phyloP scores from a whole-genome alignment of 2,113 vertebrate species.

The Oophaga pumilio region DNA sequence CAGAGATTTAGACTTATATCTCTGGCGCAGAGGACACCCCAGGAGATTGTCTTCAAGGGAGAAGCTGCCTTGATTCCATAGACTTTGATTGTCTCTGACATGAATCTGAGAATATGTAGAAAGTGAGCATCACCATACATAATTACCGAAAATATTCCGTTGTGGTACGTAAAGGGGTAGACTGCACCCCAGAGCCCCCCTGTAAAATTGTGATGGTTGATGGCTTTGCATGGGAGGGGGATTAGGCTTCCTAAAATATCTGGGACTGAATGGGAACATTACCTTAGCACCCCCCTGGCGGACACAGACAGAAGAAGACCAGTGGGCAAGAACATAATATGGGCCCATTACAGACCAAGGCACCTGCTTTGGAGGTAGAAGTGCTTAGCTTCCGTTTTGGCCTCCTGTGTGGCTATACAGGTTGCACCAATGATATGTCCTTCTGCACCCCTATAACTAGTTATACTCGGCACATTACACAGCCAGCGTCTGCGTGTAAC shows the following conservation, averaged over 20 bases:
- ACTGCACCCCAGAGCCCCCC: neutral
- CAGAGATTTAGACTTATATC: slow-evolving; percentile 15
- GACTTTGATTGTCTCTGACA: neutral
- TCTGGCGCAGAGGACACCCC: neutral
- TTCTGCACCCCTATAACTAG: no score
- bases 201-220: neutral
- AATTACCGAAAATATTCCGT: neutral
- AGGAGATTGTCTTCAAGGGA: neutral
- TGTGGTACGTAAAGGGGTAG: neutral
- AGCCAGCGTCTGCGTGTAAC: no score
- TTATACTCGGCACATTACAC: no score
- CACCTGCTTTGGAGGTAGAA: no score
- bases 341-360: no score
- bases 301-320: no score
- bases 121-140: neutral
- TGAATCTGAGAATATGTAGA: neutral
- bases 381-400: no score
- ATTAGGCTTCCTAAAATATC: neutral
- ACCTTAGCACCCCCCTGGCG: no score
- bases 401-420: no score
- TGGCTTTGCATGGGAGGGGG: neutral
- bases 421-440: no score
- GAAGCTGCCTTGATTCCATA: neutral
- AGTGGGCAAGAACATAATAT: no score
- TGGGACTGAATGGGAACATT: no score